Percentiles rank a stretch among this genome's conserved stretches.
These are phyloP conservation scores for Nanger granti DNA, from an alignment of 2,113 vertebrate genomes.

Conservation along the genomic window DNA sequence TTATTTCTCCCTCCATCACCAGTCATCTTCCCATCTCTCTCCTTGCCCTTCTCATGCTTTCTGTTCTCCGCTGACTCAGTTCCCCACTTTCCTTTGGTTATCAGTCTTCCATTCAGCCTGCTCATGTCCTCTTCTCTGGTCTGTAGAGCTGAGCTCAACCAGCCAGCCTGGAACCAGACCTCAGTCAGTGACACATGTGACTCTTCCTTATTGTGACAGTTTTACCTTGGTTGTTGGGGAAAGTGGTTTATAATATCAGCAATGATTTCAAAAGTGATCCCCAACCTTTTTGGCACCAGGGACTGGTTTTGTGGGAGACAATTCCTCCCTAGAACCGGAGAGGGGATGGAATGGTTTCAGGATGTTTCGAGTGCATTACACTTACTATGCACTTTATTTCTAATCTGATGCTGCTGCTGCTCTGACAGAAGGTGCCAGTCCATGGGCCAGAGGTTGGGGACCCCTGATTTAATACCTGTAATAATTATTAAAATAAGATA, in stretches of 20 bases:
- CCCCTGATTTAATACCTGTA: background rate
- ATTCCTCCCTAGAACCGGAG: background rate
- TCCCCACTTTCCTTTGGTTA: background rate
- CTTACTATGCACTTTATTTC: background rate
- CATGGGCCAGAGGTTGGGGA: background rate
- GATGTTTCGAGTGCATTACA: background rate
- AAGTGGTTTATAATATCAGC: background rate
- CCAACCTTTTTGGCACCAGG: background rate
- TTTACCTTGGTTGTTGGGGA: background rate
- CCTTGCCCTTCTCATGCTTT: background rate
- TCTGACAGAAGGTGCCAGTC: background rate
- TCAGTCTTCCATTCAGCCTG: background rate
- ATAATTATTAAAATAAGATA: background rate
- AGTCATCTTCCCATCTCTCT: background rate
- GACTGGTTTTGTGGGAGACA: background rate
- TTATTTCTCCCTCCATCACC: background rate
- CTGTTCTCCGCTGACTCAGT: background rate
- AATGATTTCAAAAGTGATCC: background rate
- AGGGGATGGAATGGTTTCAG: background rate
- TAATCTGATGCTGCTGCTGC: background rate
- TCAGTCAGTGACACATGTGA: background rate
- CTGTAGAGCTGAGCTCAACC: background rate
- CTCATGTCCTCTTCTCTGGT: background rate
- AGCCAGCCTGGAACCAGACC: background rate
- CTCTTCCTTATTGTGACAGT: background rate